Conservation (phyloP, 2,797 vertebrate species). For the Chelmon rostratus region DNA sequence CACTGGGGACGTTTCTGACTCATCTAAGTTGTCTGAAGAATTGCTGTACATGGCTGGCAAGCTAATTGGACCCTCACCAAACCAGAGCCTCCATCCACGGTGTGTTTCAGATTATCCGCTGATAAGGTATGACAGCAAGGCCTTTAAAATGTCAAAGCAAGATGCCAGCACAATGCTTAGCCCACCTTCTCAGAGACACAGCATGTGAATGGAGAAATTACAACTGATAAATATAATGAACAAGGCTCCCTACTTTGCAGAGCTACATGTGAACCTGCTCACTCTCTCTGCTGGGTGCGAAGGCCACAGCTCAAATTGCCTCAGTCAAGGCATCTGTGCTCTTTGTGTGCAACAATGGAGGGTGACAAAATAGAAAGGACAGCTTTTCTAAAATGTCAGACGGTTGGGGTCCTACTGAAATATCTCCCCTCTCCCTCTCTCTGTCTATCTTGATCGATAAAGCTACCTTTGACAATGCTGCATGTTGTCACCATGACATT, state of each 20-base stretch:
- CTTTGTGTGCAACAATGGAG: constrained; percentile 78
- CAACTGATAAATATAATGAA: constrained; percentile 73
- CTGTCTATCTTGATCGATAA: constrained; percentile 84
- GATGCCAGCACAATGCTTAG: constrained; percentile 49
- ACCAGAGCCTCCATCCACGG: constrained; percentile 52
- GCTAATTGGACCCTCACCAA: constrained; percentile 76
- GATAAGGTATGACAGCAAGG: constrained; percentile 66
- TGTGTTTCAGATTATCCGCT: constrained; percentile 64
- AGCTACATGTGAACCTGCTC: constrained; percentile 37
- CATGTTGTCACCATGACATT: constrained; percentile 86
- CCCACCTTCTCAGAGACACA: constrained; percentile 54
- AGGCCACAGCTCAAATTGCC: constrained; percentile 70
- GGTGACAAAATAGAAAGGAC: constrained; percentile 79
- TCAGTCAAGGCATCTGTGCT: constrained; percentile 65
- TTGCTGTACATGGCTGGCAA: constrained; percentile 67
- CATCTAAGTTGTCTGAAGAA: constrained; percentile 73
- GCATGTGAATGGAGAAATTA: constrained; percentile 64
- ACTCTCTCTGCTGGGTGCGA: constrained; percentile 52
- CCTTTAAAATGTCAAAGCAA: constrained; percentile 78
- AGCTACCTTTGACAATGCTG: constrained; percentile 83
- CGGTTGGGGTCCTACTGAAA: constrained; percentile 78
- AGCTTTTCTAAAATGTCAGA: constrained; percentile 84
- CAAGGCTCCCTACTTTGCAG: constrained; percentile 47
- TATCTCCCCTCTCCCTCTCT: constrained; percentile 61
- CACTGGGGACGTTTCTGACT: constrained; percentile 65